These are phyloP conservation scores for Anhinga anhinga DNA, from an alignment of 2,113 vertebrate genomes.

Conservation along the genomic window DNA sequence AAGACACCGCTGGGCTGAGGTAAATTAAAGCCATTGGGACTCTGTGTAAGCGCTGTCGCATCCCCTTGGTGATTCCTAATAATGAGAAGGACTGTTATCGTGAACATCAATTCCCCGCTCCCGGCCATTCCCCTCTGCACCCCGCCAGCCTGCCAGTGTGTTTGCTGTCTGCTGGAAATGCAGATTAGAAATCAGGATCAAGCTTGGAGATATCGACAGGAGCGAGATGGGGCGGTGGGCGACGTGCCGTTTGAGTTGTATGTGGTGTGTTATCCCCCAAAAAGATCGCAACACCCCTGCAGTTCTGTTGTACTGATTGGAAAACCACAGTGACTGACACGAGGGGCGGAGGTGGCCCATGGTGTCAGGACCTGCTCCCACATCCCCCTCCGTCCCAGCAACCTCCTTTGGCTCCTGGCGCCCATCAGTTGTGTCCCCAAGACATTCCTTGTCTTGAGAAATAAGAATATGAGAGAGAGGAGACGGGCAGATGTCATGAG, in stretches of 20 bases:
- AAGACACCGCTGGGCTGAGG: neutral
- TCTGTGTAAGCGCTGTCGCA: neutral
- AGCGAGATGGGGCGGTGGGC: rapidly evolving
- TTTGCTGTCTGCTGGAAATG: neutral
- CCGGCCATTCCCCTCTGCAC: neutral
- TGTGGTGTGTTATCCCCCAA: neutral
- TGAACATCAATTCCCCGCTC: neutral
- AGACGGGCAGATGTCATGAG: neutral
- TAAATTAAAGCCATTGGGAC: neutral
- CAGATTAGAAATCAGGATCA: neutral
- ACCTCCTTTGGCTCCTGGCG: neutral
- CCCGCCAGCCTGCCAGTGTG: neutral
- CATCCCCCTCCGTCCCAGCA: neutral
- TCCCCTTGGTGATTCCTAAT: neutral
- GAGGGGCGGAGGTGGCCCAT: rapidly evolving
- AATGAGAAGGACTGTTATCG: neutral
- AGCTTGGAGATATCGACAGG: neutral
- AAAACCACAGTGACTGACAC: neutral
- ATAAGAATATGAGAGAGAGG: neutral
- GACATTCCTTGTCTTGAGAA: neutral
- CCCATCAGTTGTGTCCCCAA: neutral
- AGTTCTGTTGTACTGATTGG: neutral
- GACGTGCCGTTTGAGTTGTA: neutral
- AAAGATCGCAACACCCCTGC: rapidly evolving
- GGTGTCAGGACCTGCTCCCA: neutral